Base-by-base conservation (phyloP, 2,888 invertebrate genomes). In the Sinelater perroti region DNA sequence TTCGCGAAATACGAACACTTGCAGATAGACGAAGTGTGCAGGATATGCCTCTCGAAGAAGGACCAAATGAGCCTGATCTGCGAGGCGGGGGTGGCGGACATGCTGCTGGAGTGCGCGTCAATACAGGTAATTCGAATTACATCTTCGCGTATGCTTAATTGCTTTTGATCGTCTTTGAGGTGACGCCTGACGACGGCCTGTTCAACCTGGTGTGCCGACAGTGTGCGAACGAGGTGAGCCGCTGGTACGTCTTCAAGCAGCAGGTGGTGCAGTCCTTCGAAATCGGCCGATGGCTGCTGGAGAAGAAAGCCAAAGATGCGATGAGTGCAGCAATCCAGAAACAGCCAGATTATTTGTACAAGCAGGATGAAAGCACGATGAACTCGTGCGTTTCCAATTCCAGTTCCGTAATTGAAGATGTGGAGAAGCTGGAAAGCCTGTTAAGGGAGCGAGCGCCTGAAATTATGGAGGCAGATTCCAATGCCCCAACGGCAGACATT, bases 81-180 rank as follows among this genome's bases (percentile, higher is more conserved):
- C 38, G 67, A 68, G 46, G 56, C 61, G 10, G 68, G 68, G 3
- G 20, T 68, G 14, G 64, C 64, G 2, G 68, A 67, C 53, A 64
- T 68, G 65, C 42, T 68, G 7, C 55, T 68, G 24, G 68, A 68
- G 51, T 68, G 68, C 62, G 64, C 65, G 35, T 67, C 68, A 7
- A 45, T 68, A n/a, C 65, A 68, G 60, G 67, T 67, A 63, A 61
- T 20, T 36, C n/a, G n/a, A 11, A 44, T 46, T 16, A n/a, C 3
- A 7, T 24, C 7, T 26, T 14, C 5, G 8, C 10, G 31, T 17
- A 8, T 17, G n/a, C 17, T 20, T 6, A 31, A 31, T 17, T 17
- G 3, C 10, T 4, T 44, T 21, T 33, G 17, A 33, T 30, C 2
- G 3, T 55, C 33, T 28, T 42, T 46, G 40, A 67, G 65, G 62